Evolutionary conservation across 2,797 vertebrate species (phyloP).

Genomic region (Presbytis comata): DNA sequence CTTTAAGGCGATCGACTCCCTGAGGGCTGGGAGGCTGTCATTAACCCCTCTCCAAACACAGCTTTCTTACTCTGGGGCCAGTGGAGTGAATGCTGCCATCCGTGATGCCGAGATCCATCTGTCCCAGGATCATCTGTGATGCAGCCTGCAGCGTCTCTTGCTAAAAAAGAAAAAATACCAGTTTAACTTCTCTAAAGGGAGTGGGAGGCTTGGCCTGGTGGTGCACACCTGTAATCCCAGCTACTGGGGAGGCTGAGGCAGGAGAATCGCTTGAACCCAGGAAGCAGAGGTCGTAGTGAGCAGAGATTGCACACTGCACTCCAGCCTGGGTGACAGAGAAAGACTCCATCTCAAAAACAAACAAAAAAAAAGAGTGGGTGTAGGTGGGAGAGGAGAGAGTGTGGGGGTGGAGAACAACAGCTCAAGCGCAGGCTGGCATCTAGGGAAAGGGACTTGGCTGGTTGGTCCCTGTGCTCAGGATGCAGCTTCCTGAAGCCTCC

Average conservation of each 20-base stretch:
- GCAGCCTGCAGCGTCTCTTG: background rate
- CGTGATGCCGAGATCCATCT: accelerated
- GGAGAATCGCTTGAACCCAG: background rate
- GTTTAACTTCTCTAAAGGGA: no score
- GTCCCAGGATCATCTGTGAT: accelerated
- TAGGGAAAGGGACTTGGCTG: background rate
- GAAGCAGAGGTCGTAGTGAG: background rate
- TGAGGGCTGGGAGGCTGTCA: accelerated
- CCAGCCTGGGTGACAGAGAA: background rate
- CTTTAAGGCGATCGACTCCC: accelerated
- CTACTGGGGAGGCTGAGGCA: background rate
- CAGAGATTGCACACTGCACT: background rate
- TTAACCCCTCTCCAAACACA: background rate
- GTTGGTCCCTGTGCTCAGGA: accelerated
- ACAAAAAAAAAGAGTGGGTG: no score
- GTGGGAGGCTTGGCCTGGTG: background rate
- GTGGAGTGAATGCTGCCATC: background rate
- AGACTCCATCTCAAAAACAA: background rate
- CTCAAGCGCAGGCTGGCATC: background rate
- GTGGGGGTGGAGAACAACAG: accelerated
- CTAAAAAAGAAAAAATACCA: background rate
- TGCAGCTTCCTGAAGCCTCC: no score
- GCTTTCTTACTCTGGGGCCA: no score
- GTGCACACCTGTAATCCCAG: background rate
- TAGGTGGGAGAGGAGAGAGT: background rate